A percentile compares a stretch with the other conserved stretches of the same genome.
Evolutionary conservation across 2,888 invertebrate genomes (phyloP).

Genomic region (Dryococelus australis): DNA sequence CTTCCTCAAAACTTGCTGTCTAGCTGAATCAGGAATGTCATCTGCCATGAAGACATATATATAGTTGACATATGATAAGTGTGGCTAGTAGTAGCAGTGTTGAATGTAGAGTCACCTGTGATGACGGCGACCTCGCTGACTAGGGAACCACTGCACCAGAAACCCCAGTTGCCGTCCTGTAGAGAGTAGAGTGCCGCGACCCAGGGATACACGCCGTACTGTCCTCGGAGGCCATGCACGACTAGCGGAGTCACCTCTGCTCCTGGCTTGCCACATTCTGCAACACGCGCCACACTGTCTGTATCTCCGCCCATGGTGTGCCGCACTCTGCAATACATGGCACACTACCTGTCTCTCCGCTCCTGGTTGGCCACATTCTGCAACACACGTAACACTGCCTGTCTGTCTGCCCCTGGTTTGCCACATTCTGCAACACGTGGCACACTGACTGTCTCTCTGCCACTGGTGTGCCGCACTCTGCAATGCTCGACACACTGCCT

Average conservation of each 20-base stretch:
- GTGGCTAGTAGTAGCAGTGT: too few species aligned
- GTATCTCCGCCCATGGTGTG: neutral
- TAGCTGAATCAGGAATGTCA: too few species aligned
- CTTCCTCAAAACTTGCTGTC: too few species aligned
- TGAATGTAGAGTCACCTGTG: slow-evolving; percentile 50
- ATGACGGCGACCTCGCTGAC: slow-evolving; percentile 59
- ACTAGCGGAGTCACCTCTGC: slow-evolving; percentile 42
- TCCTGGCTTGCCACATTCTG: slow-evolving; percentile 42
- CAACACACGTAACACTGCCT: too few species aligned
- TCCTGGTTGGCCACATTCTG: too few species aligned
- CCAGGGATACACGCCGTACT: slow-evolving; percentile 60
- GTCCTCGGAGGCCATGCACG: slow-evolving; percentile 38
- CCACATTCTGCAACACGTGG: slow-evolving; percentile 40
- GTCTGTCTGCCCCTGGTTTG: slow-evolving; percentile 31
- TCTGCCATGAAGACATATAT: too few species aligned
- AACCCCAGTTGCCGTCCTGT: slow-evolving; percentile 57
- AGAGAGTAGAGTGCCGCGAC: slow-evolving; percentile 63
- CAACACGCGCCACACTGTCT: too few species aligned
- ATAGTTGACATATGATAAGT: too few species aligned
- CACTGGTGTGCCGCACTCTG: too few species aligned
- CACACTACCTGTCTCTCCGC: neutral
- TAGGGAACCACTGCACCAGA: slow-evolving; percentile 66
- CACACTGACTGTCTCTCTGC: neutral
- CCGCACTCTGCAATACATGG: too few species aligned
- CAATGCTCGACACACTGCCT: neutral